These are phyloP conservation scores for Aphis craccivora DNA, from an alignment of 1,140 invertebrate genomes.

Conservation along the genomic window DNA sequence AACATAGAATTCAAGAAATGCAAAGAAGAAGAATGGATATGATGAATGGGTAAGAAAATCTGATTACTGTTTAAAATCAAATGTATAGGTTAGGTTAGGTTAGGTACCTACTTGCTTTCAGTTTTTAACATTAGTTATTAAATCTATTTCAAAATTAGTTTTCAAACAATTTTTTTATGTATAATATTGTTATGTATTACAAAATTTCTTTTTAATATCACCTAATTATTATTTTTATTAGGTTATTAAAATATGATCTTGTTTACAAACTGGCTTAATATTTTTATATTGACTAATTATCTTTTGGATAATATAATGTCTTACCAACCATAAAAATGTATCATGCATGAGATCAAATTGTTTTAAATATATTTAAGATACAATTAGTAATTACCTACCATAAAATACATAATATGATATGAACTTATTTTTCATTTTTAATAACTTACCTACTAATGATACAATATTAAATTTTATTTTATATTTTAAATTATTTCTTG, in stretches of 20 bases:
- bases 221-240: neutral
- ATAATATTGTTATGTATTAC: too few relatives aligned
- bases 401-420: too few relatives aligned
- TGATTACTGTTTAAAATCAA: neutral
- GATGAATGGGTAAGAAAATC: constrained; percentile 63
- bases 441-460: too few relatives aligned
- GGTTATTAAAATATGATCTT: neutral
- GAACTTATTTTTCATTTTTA: too few relatives aligned
- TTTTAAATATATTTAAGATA: too few relatives aligned
- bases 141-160: neutral
- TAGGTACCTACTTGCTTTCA: neutral
- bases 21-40: constrained; percentile 70
- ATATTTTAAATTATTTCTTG: too few relatives aligned
- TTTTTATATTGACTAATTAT: neutral
- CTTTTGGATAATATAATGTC: neutral
- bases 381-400: too few relatives aligned
- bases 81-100: too few relatives aligned
- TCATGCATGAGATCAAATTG: too few relatives aligned
- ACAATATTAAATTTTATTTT: too few relatives aligned
- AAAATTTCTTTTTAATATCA: too few relatives aligned
- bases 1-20: constrained; percentile 76
- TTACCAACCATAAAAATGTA: too few relatives aligned
- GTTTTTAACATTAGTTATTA: neutral
- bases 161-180: neutral
- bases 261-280: neutral